These are phyloP conservation scores for Drosophila kokeensis DNA, from an alignment of 2,888 invertebrate species.

Conservation along the genomic window DNA sequence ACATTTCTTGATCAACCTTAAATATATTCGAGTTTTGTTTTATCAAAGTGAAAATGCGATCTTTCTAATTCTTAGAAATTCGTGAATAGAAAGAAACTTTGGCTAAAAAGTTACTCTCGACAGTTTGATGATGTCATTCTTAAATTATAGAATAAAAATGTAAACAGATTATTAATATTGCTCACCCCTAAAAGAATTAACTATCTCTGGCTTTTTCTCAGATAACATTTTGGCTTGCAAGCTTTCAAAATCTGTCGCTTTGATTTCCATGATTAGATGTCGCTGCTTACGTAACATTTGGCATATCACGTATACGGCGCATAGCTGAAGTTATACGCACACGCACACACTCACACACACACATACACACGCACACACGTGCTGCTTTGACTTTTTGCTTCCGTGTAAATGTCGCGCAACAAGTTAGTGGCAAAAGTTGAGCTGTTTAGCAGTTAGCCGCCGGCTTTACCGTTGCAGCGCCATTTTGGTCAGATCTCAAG, in stretches of 20 bases:
- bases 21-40: background rate
- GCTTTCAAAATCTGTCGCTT: slow-evolving; percentile 4
- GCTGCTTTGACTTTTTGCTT: slow-evolving; percentile 67
- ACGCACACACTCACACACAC: slow-evolving; percentile 12
- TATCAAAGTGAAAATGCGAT: background rate
- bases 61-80: background rate
- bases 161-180: background rate
- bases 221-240: background rate
- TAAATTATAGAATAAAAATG: background rate
- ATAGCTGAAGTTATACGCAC: slow-evolving; percentile 22
- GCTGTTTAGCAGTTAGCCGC: slow-evolving; percentile 41
- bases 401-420: slow-evolving; percentile 84
- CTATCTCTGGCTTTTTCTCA: background rate
- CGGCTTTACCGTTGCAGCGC: slow-evolving; percentile 73
- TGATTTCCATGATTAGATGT: slow-evolving; percentile 24
- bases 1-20: too few relatives aligned
- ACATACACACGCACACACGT: slow-evolving; percentile 18
- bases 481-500: slow-evolving; percentile 82
- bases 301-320: slow-evolving; percentile 75
- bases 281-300: slow-evolving; percentile 46
- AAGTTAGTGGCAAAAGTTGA: slow-evolving; percentile 65
- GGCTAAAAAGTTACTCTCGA: background rate
- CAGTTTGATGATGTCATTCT: background rate
- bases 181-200: background rate
- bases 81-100: background rate